Percentiles rank a stretch among this genome's conserved stretches.
phyloP scores from a whole-genome alignment of 2,113 vertebrate genomes.

The Rhegmatorhina hoffmannsi region DNA sequence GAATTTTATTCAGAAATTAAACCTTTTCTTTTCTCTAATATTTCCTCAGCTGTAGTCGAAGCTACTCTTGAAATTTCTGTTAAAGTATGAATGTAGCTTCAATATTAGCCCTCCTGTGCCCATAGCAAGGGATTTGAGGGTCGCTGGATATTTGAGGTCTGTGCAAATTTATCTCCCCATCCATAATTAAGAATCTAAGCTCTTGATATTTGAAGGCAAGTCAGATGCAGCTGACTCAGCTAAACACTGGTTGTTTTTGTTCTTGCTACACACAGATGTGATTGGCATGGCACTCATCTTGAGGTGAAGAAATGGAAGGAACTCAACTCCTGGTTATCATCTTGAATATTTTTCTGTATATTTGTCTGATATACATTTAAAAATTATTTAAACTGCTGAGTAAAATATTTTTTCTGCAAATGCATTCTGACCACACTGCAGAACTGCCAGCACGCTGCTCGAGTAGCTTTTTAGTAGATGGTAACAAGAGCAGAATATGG shows the following conservation, averaged over 20 bases:
- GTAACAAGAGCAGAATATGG: not conserved
- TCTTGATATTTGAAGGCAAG: not conserved
- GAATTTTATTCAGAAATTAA: not conserved
- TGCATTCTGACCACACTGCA: not conserved
- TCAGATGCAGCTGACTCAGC: slow-evolving; percentile 37
- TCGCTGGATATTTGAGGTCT: not conserved
- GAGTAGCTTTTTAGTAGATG: not conserved
- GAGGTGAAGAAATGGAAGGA: not conserved
- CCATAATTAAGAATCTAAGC: slow-evolving; percentile 23
- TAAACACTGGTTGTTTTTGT: not conserved
- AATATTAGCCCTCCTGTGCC: not conserved
- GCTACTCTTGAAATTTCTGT: not conserved
- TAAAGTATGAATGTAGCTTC: not conserved
- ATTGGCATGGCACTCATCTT: not conserved
- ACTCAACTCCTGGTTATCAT: not conserved
- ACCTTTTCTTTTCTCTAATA: not conserved
- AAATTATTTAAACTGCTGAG: not conserved
- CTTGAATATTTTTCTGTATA: not conserved
- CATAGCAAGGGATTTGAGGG: not conserved
- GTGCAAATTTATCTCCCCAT: not conserved
- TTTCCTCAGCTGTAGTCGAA: not conserved
- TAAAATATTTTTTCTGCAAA: not conserved
- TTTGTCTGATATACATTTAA: not conserved
- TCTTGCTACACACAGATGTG: not conserved
- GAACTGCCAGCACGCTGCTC: not conserved